Conservation (phyloP, 2,888 invertebrate species). For the Taphrorychus bicolor region DNA sequence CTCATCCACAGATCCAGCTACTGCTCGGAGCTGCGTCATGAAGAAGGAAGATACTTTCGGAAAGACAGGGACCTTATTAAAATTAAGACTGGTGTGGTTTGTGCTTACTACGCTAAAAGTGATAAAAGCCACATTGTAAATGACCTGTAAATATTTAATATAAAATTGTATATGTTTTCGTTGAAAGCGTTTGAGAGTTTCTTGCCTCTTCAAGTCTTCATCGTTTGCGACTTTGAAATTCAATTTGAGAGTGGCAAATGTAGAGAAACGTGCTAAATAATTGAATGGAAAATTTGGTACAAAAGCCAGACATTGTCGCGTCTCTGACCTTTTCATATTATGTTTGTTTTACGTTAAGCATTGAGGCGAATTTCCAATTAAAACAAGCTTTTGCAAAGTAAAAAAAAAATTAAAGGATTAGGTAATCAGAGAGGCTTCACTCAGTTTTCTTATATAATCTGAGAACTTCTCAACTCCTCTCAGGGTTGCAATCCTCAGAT, state of each 20-base stretch:
- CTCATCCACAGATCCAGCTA: slow-evolving; percentile 1
- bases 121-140: neutral
- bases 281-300: no score
- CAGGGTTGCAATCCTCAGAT: slow-evolving; percentile 62
- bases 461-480: slow-evolving; percentile 40
- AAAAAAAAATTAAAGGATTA: no score
- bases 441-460: slow-evolving; percentile 1
- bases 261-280: no score
- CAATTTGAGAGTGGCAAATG: no score
- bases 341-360: no score
- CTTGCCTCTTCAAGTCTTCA: no score
- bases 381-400: no score
- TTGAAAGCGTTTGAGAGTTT: neutral
- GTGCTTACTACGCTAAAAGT: slow-evolving; percentile 13
- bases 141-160: slow-evolving; percentile 7
- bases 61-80: slow-evolving; percentile 3
- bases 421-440: no score
- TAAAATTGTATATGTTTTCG: neutral
- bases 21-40: slow-evolving; percentile 1
- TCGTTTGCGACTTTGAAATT: no score
- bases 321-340: no score
- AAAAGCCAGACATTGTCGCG: no score
- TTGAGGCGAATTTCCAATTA: no score
- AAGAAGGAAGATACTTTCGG: neutral
- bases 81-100: slow-evolving; percentile 6